Percentiles rank a stretch among this genome's conserved stretches.
phyloP scores from a whole-genome alignment of 2,888 invertebrate species.

The Spilosoma lubricipeda region DNA sequence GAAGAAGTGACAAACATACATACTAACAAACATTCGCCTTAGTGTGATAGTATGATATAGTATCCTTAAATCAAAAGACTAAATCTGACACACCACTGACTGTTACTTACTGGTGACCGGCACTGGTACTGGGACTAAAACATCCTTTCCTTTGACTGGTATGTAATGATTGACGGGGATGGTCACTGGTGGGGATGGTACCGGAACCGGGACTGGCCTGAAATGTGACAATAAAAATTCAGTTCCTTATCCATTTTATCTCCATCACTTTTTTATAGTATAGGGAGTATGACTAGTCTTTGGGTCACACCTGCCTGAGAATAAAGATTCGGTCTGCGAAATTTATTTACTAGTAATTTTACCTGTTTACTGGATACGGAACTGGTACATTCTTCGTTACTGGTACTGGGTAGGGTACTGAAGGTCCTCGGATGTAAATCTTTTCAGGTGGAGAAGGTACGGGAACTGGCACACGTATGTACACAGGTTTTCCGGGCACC shows the following conservation, averaged over 20 bases:
- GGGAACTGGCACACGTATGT: constrained; percentile 64
- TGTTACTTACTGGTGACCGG: constrained; percentile 40
- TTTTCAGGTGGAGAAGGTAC: constrained; percentile 62
- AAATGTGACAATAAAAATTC: neutral
- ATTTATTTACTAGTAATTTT: neutral
- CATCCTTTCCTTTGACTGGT: constrained; percentile 63
- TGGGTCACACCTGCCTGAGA: too few relatives aligned
- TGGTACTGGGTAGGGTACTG: constrained; percentile 64
- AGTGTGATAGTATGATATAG: too few relatives aligned
- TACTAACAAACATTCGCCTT: too few relatives aligned
- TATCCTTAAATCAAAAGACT: neutral
- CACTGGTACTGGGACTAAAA: constrained; percentile 67
- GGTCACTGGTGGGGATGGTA: constrained; percentile 66
- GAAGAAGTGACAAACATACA: too few relatives aligned
- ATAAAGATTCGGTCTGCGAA: too few relatives aligned
- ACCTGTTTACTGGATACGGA: constrained; percentile 56
- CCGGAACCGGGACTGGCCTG: constrained; percentile 58
- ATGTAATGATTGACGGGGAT: constrained; percentile 66
- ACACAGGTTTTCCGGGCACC: constrained; percentile 65
- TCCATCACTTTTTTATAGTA: neutral
- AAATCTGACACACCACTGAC: neutral
- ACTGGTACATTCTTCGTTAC: constrained; percentile 60
- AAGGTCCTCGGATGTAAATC: constrained; percentile 58
- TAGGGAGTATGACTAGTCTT: neutral
- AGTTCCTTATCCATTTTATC: neutral